Base-by-base conservation (phyloP, 2,888 invertebrate species). In the Luperina testacea region DNA sequence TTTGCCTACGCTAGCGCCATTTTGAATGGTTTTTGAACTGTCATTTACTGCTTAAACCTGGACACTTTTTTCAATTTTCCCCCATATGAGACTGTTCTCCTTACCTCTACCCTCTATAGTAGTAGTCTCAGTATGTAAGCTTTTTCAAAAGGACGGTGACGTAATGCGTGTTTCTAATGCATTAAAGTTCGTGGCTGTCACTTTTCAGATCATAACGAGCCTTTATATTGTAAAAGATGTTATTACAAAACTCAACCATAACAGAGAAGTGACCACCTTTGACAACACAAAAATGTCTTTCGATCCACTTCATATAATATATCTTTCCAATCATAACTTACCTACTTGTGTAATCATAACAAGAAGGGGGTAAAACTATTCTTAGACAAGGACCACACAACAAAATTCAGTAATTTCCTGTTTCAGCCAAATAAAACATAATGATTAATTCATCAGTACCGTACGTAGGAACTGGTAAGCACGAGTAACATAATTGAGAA, bases 401-500 rank as follows among this genome's bases (percentile, higher is more conserved):
- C 51, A 20, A 68, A 80, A 81, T 74, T 13, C 67, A 87, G 63
- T n/a, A 63, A 80, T 68, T 74, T 69, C 61, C 73, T 69, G 20
- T 13, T 57, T 75, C 74, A 67, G 69, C n/a, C 48, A 68, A 72
- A 87, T 80, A 87, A 76, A 80, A 63, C 45, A 42, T 17, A 38
- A 84, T 73, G 51, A 68, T 76, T 71, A 74, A 75, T 84, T 80
- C 61, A 76, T 81, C 57, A 84, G 13, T n/a, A 32, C 45, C 17
- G 45, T 27, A 72, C 45, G 27, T 72, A 78, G 77, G 68, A 79
- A 79, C 45, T 69, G 78, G 82, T 72, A 83, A 77, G 48, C 53
- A 63, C 61, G 61, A 32, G 24, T 27, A 67, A 64, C 61, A 71
- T 84, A 86, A 86, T 86, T 80, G 75, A 75, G 65, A 83, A 82